phyloP scores from a whole-genome alignment of 2,113 vertebrate genomes.

The Cyanistes caeruleus region DNA sequence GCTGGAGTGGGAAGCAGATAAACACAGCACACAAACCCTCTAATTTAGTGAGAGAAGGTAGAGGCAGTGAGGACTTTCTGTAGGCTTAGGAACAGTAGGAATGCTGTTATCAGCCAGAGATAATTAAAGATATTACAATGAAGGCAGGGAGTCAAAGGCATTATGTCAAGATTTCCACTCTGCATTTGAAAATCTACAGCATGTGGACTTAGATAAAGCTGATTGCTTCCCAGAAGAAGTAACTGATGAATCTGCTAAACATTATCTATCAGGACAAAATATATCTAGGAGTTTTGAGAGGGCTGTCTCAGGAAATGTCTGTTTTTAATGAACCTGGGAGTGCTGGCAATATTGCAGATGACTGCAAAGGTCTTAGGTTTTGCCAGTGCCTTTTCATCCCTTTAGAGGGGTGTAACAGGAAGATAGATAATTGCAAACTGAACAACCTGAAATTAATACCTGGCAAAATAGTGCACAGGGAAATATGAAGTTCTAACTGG shows the following conservation, averaged over 20 bases:
- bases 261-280: not conserved
- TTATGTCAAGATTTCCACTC: not conserved
- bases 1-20: not conserved
- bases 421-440: not conserved
- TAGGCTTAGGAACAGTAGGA: not conserved
- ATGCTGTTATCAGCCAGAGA: not conserved
- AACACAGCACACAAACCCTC: not conserved
- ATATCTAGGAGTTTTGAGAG: not conserved
- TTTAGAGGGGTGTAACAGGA: not conserved
- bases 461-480: not conserved
- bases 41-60: not conserved
- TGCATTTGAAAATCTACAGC: not conserved
- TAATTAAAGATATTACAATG: not conserved
- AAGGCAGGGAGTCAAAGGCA: not conserved
- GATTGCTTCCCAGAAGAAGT: constrained; percentile 25
- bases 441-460: not conserved
- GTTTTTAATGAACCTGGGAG: constrained; percentile 1
- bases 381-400: not conserved
- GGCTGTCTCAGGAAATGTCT: not conserved
- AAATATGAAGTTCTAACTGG: not conserved
- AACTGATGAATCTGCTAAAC: not conserved
- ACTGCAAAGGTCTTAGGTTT: not conserved
- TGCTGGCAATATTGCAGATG: not conserved
- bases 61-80: not conserved
- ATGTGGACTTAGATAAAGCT: not conserved